Evolutionary conservation across 2,888 invertebrate genomes (phyloP).

Genomic region (Polyploca ridens): DNA sequence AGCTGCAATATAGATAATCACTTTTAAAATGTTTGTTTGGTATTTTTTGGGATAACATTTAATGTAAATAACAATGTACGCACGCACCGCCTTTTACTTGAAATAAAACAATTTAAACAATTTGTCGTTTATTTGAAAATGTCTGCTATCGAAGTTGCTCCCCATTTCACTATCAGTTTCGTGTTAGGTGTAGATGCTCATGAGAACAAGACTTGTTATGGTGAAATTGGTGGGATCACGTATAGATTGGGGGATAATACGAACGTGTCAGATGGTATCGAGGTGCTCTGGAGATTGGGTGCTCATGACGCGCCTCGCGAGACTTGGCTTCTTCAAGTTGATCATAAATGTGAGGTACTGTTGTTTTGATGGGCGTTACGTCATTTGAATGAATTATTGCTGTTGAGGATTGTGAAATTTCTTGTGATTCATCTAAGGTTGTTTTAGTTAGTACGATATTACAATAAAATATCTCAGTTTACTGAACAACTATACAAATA

Average conservation of each 20-base stretch:
- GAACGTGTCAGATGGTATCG: slow-evolving; percentile 69
- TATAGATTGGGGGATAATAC: slow-evolving; percentile 44
- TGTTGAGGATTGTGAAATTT: background rate
- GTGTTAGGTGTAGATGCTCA: slow-evolving; percentile 50
- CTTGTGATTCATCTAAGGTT: background rate
- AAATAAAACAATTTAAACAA: background rate
- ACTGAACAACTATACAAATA: background rate
- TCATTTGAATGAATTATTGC: background rate
- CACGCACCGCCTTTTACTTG: background rate
- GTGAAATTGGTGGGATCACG: slow-evolving; percentile 71
- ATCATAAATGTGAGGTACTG: slow-evolving; percentile 7
- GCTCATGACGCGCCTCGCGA: slow-evolving; percentile 38
- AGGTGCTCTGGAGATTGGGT: slow-evolving; percentile 49
- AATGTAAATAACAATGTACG: slow-evolving; percentile 2
- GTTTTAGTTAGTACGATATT: background rate
- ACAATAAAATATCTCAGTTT: background rate
- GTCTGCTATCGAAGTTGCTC: background rate
- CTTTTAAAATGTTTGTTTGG: background rate
- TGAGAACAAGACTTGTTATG: slow-evolving; percentile 80
- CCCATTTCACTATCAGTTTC: slow-evolving; percentile 12
- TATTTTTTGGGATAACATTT: background rate
- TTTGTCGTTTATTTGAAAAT: background rate
- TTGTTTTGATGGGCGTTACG: slow-evolving; percentile 10
- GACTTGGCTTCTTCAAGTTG: background rate
- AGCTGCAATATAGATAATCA: background rate